Base-by-base conservation (phyloP, 2,113 vertebrate genomes). In the Coreoperca whiteheadi region DNA sequence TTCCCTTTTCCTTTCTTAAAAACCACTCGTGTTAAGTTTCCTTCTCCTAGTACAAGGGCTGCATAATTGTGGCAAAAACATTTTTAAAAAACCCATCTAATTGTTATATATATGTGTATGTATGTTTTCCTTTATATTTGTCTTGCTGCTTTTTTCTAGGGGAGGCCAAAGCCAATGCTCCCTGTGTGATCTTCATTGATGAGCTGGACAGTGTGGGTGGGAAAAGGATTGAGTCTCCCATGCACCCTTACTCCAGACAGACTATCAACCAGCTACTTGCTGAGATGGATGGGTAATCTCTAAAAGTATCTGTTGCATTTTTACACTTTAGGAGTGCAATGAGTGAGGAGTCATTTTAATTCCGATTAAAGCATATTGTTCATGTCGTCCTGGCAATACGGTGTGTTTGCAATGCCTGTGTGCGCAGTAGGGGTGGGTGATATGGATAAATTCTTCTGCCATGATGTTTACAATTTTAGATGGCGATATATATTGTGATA, bases 221-320 rank as follows among this genome's bases (percentile, higher is more conserved):
- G 46, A 99, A 99, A 91, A 96, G 98, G 93, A 97, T 99, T 50
- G 98, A 99, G 90, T 99, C 98, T 89, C 97, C 98, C 70, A 99
- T 99, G 97, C 98, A 99, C 90, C 98, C 98, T 0, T 99, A 99
- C 93, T 99, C 98, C 83, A 96, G 98, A 88, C 98, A 99, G 94
- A 99, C 98, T 18, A 99, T 99, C 91, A 99, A 99, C 93, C 98
- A 99, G 81, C 96, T 99, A 15, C 97, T 99, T 87, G 98, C 98
- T 87, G 98, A 99, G 94, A 99, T 99, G 98, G 98, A 99, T 83
- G 98, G 98, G 98, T 99, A 96, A 95, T 91, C 0, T 71, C 46
- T 28, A 0, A 37, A 64, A 23, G 34, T 4, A 48, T 53, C 8
- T 15, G 39, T 50, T 28, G 4, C 23, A 32, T 82, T 59, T 68